A percentile compares a stretch with the other conserved stretches of the same genome.
These are phyloP conservation scores for Halcyon badia DNA, from an alignment of 2,797 vertebrate species.

Conservation along the genomic window DNA sequence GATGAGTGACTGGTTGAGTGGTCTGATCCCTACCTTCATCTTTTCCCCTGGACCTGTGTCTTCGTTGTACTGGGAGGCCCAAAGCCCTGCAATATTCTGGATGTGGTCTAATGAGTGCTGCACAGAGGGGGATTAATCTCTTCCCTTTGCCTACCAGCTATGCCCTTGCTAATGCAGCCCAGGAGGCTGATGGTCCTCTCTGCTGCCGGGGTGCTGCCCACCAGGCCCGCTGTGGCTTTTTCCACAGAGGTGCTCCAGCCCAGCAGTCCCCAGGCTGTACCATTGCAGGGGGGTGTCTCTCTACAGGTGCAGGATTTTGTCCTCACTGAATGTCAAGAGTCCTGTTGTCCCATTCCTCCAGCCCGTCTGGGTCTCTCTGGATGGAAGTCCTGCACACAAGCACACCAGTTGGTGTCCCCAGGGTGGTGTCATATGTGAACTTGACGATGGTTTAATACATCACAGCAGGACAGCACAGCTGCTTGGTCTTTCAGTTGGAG, in stretches of 20 bases:
- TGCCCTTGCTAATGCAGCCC: not conserved
- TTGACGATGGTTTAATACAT: not conserved
- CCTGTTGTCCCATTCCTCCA: not conserved
- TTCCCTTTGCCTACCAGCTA: accelerated
- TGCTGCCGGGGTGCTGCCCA: not conserved
- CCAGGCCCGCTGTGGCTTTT: not conserved
- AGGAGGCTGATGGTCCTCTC: not conserved
- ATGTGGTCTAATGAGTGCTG: not conserved
- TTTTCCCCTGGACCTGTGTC: not conserved
- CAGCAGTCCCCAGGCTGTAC: not conserved
- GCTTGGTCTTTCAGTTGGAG: not conserved
- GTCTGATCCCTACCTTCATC: not conserved
- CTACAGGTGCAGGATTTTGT: not conserved
- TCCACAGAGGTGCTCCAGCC: not conserved
- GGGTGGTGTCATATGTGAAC: not conserved
- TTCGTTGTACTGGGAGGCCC: accelerated
- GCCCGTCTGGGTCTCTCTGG: not conserved
- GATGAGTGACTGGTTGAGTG: not conserved
- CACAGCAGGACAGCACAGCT: not conserved
- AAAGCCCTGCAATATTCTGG: accelerated
- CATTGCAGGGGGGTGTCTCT: accelerated
- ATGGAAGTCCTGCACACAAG: accelerated
- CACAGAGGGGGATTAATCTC: accelerated
- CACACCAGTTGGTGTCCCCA: not conserved
- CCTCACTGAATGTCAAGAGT: not conserved